Percentiles rank a stretch among this genome's conserved stretches.
Conservation (phyloP, 1,140 invertebrate genomes). For the Notospermus geniculatus region DNA sequence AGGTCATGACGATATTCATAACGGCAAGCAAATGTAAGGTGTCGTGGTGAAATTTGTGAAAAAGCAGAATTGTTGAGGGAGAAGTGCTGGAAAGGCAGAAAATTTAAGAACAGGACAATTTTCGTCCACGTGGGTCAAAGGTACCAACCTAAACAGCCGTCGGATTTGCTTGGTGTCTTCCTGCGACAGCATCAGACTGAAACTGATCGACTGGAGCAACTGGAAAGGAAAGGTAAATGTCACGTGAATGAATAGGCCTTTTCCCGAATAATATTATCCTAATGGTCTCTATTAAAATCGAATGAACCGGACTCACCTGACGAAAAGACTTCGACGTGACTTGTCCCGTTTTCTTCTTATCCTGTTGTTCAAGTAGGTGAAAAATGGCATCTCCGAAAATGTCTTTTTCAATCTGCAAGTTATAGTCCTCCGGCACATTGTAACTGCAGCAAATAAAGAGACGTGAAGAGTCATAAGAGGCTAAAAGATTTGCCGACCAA, state of each 20-base stretch:
- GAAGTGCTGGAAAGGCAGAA: too few species aligned
- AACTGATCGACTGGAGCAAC: slow-evolving; percentile 3
- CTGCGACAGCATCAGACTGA: not conserved
- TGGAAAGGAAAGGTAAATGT: not conserved
- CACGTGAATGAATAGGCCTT: not conserved
- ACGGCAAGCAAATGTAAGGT: too few species aligned
- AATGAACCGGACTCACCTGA: not conserved
- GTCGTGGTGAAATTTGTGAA: too few species aligned
- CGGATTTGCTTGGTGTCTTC: not conserved
- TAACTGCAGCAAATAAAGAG: not conserved
- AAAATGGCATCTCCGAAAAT: slow-evolving; percentile 5
- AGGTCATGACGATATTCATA: too few species aligned
- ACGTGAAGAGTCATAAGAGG: not conserved
- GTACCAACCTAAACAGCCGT: not conserved
- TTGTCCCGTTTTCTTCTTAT: not conserved
- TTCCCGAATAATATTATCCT: not conserved
- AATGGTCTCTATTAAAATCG: not conserved
- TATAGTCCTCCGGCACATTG: slow-evolving; percentile 2
- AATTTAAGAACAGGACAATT: too few species aligned
- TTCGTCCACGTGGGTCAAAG: too few species aligned
- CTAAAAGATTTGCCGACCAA: not conserved
- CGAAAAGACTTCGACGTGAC: not conserved
- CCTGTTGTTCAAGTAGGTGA: not conserved
- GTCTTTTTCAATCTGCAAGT: not conserved
- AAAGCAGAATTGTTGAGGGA: too few species aligned